phyloP scores from a whole-genome alignment of 2,888 invertebrate genomes.

The Dynastes maya region DNA sequence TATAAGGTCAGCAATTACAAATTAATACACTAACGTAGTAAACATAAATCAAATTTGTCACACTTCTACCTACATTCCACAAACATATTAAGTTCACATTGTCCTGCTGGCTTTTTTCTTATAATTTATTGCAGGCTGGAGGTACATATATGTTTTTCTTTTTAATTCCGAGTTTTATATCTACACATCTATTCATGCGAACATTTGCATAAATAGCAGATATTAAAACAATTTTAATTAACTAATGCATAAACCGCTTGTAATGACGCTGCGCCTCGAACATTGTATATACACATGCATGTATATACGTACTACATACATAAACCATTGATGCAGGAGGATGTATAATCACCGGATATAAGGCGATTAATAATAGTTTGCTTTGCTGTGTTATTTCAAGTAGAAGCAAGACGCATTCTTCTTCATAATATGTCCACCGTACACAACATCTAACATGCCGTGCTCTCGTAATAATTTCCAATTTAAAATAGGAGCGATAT shows the following conservation, averaged over 20 bases:
- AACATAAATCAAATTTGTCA: conserved; percentile 12
- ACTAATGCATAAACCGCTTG: conserved; percentile 10
- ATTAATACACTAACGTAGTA: background rate
- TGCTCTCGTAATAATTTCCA: conserved; percentile 29
- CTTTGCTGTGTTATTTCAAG: conserved; percentile 5
- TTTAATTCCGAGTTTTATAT: too few species aligned
- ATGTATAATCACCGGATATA: conserved; percentile 9
- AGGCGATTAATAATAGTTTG: conserved; percentile 13
- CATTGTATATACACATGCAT: background rate
- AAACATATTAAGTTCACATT: background rate
- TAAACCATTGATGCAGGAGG: background rate
- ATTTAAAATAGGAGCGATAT: conserved; percentile 24
- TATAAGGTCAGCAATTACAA: conserved; percentile 10
- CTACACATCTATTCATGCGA: background rate
- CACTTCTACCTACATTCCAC: conserved; percentile 3
- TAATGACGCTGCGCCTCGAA: background rate
- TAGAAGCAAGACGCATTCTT: background rate
- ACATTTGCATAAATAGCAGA: background rate
- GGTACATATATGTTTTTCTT: background rate
- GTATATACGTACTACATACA: background rate
- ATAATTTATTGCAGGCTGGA: background rate
- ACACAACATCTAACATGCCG: conserved; percentile 2
- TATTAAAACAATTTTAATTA: conserved; percentile 15
- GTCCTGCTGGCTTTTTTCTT: conserved; percentile 3
- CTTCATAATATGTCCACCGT: conserved; percentile 13